A percentile compares a stretch with the other conserved stretches of the same genome.
Evolutionary conservation across 2,797 vertebrate species (phyloP).

Genomic region (Xenopus petersii): DNA sequence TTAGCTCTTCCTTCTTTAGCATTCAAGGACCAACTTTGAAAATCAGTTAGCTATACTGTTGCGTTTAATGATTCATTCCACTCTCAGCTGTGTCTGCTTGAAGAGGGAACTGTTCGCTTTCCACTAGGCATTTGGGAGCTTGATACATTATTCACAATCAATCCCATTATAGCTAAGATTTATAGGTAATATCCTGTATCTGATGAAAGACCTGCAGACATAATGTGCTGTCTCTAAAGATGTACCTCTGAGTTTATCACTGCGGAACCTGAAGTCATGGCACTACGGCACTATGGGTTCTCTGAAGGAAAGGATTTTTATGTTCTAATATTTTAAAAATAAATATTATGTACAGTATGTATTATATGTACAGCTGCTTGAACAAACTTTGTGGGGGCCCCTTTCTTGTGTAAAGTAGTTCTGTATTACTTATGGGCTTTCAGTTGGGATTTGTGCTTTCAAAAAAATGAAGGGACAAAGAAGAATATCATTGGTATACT

Average conservation of each 20-base stretch:
- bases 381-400: too few species aligned
- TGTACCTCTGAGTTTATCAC: background rate
- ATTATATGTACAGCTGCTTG: too few species aligned
- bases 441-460: too few species aligned
- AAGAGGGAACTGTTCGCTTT: background rate
- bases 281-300: too few species aligned
- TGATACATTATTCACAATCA: slow-evolving; percentile 4
- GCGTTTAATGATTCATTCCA: background rate
- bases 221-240: background rate
- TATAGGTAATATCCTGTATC: background rate
- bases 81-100: background rate
- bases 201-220: background rate
- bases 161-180: background rate
- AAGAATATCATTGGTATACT: too few species aligned
- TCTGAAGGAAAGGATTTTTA: too few species aligned
- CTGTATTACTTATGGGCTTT: too few species aligned
- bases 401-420: too few species aligned
- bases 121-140: background rate
- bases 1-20: background rate
- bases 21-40: background rate
- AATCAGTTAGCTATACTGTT: background rate
- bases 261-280: too few species aligned
- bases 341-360: too few species aligned
- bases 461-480: too few species aligned
- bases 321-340: too few species aligned